Percentiles rank a stretch among this genome's conserved stretches.
Evolutionary conservation across 2,113 vertebrate species (phyloP).

Genomic region (Phalacrocorax brasilianus): DNA sequence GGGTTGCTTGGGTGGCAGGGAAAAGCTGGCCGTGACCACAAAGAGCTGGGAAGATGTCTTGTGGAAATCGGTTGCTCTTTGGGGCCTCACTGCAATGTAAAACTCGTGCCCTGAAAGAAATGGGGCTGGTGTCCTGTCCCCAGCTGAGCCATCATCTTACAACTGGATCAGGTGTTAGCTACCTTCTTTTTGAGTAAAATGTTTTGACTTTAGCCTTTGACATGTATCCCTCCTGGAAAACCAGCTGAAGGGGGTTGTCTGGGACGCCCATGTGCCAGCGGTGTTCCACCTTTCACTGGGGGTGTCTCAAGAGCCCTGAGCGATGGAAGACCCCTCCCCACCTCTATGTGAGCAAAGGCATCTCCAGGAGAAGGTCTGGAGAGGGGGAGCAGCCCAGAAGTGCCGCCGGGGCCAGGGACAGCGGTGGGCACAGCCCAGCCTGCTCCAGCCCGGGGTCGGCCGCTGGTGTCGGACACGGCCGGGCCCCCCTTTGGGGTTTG

Average conservation of each 20-base stretch:
- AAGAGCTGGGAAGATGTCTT: too few species aligned
- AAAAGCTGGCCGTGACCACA: not conserved
- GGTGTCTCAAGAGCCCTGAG: not conserved
- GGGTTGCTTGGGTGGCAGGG: not conserved
- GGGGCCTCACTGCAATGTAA: not conserved
- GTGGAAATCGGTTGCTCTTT: accelerated
- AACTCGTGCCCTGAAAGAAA: not conserved
- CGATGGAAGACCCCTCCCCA: not conserved
- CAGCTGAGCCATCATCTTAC: accelerated
- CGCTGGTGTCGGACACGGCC: not conserved
- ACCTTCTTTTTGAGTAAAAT: not conserved
- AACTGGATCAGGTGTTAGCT: not conserved
- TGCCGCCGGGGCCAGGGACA: not conserved
- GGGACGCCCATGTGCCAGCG: accelerated
- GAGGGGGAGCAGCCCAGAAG: not conserved
- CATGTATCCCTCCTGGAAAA: not conserved
- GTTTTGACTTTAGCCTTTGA: not conserved
- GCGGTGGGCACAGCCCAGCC: not conserved
- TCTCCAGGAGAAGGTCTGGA: not conserved
- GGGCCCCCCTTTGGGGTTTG: not conserved
- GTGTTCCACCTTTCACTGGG: not conserved
- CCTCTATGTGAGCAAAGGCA: too few species aligned
- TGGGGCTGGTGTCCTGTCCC: not conserved
- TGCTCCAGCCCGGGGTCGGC: not conserved
- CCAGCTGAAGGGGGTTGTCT: not conserved